These are phyloP conservation scores for Stenurella melanura DNA, from an alignment of 2,888 invertebrate species.

Conservation along the genomic window DNA sequence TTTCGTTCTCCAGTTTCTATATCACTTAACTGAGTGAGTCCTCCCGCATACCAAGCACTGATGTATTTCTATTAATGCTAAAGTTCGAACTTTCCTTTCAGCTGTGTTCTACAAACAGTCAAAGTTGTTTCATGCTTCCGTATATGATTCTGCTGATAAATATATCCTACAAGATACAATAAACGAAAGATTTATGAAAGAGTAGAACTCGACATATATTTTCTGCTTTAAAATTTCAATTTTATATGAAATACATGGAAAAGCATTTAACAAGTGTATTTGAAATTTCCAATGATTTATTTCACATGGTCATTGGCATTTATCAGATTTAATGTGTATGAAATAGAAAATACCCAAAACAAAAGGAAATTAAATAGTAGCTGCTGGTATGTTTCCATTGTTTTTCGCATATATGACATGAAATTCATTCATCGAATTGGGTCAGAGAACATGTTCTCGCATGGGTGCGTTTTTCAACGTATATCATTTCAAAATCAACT, in stretches of 20 bases:
- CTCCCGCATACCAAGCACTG: no score
- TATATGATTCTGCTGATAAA: no score
- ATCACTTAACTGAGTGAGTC: no score
- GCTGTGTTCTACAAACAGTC: no score
- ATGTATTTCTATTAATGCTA: no score
- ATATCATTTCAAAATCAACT: neutral
- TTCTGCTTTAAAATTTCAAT: constrained; percentile 22
- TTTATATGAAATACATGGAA: constrained; percentile 41
- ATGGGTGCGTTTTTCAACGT: constrained; percentile 6
- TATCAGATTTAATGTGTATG: constrained; percentile 46
- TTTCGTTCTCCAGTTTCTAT: no score
- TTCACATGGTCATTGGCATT: constrained; percentile 15
- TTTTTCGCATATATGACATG: constrained; percentile 24
- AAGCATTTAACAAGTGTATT: constrained; percentile 38
- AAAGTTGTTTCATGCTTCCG: no score
- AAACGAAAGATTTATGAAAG: constrained; percentile 10
- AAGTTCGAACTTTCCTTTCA: no score
- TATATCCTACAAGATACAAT: no score
- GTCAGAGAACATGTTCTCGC: constrained; percentile 5
- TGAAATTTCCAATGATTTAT: constrained; percentile 42
- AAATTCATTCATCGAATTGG: constrained; percentile 32
- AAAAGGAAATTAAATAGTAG: constrained; percentile 44
- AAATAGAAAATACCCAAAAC: constrained; percentile 42
- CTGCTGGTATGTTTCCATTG: constrained; percentile 34
- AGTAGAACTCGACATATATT: constrained; percentile 2